A percentile compares a stretch with the other conserved stretches of the same genome.
Conservation (phyloP, 1,140 invertebrate species). For the Aphis craccivora region DNA sequence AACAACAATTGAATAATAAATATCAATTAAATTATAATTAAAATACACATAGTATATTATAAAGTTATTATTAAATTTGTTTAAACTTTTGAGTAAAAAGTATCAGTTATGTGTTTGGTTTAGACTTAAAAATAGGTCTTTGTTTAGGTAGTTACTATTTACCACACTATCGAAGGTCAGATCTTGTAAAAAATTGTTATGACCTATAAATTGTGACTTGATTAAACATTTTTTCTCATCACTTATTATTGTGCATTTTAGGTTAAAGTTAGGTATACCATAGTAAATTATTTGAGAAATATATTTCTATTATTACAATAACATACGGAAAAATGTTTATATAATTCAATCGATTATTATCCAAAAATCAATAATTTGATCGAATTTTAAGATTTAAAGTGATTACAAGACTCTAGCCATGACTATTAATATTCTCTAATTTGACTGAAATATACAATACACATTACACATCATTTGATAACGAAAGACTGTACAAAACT, state of each 20-base stretch:
- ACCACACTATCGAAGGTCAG: not conserved
- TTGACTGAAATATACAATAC: not conserved
- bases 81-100: not conserved
- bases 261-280: not conserved
- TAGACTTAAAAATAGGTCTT: not conserved
- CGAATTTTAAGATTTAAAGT: not conserved
- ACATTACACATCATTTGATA: not conserved
- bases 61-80: not conserved
- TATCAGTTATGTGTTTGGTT: not conserved
- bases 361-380: not conserved
- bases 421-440: not conserved
- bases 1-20: not conserved
- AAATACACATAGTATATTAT: not conserved
- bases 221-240: not conserved
- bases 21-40: not conserved
- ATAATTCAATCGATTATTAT: not conserved
- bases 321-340: not conserved
- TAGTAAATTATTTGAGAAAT: not conserved
- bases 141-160: not conserved
- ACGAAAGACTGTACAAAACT: not conserved
- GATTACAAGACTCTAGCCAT: not conserved
- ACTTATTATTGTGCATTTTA: not conserved
- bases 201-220: not conserved
- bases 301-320: not conserved
- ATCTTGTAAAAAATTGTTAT: not conserved